Base-by-base conservation (phyloP, 2,113 vertebrate genomes). In the Plestiodon gilberti region DNA sequence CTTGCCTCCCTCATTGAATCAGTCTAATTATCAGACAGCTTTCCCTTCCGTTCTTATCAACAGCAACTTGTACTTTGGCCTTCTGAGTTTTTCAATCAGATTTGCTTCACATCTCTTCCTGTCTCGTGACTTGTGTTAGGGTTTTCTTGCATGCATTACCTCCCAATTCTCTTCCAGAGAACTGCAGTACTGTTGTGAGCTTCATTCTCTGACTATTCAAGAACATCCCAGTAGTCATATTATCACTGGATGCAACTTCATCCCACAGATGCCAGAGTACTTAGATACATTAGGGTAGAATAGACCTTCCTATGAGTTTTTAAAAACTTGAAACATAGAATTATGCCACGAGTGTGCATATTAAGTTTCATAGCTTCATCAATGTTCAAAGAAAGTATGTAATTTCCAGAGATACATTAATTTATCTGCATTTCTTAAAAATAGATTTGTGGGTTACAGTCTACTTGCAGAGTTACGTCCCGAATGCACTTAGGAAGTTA, bases 271-370 rank as follows among this genome's bases (percentile, higher is more conserved):
- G 4, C 1, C 20, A 43, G 23, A 25, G 18, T 69, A 38, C 23
- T 80, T 48, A n/a, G 55, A 57, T 57, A 28, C 40, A 80, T 74
- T 38, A 52, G 11, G 14, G 23, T 11, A 78, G 18, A 15, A 57
- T 17, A 57, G 55, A 4, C 55, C 17, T 57, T 13, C 13, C 17
- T 18, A 33, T 35, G 33, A 15, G n/a, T 57, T 30, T 71, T 43
- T 78, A 57, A 85, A 62, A 62, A n/a, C 38, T 80, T 81, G 57
- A 74, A 80, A 80, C 40, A 22, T 81, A 48, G 40, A 48, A 85
- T 85, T 85, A 71, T 80, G 22, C 62, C 57, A 73, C 14, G 6
- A 74, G 9, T 62, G 71, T 52, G 30, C 55, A 52, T 48, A 86
- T 86, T 65, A 73, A 73, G 38, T 86, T 86, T 73, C 78, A 81